Conservation (phyloP, 2,113 vertebrate genomes). For the Anthoscopus minutus region DNA sequence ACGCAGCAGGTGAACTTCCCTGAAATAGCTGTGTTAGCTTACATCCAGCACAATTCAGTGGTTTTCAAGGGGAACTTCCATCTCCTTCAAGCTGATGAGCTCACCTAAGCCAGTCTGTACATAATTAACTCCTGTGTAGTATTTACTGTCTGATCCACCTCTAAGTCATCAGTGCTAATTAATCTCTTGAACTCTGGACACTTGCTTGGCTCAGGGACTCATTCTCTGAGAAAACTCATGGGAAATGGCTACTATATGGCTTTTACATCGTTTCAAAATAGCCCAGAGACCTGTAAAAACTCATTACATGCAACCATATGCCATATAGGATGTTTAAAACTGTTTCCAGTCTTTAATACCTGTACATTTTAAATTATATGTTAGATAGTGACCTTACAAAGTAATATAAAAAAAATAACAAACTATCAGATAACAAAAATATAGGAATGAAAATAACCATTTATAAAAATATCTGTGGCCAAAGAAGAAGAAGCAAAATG, state of each 20-base stretch:
- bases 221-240: not conserved
- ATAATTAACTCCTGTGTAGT: not conserved
- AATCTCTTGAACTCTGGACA: not conserved
- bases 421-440: not conserved
- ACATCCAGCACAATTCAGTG: not conserved
- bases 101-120: not conserved
- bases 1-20: not conserved
- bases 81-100: not conserved
- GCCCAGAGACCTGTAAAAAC: not conserved
- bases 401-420: not conserved
- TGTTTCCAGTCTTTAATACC: not conserved
- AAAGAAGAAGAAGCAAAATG: not conserved
- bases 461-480: not conserved
- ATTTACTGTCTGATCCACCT: not conserved
- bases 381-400: not conserved
- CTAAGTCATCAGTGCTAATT: not conserved
- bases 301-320: not conserved
- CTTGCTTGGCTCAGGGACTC: not conserved
- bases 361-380: not conserved
- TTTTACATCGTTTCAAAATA: not conserved
- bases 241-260: not conserved
- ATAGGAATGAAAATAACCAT: not conserved
- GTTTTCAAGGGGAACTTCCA: not conserved
- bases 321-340: not conserved
- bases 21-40: not conserved